Base-by-base conservation (phyloP, 2,888 invertebrate species). In the Nipponacmea schrenckii region DNA sequence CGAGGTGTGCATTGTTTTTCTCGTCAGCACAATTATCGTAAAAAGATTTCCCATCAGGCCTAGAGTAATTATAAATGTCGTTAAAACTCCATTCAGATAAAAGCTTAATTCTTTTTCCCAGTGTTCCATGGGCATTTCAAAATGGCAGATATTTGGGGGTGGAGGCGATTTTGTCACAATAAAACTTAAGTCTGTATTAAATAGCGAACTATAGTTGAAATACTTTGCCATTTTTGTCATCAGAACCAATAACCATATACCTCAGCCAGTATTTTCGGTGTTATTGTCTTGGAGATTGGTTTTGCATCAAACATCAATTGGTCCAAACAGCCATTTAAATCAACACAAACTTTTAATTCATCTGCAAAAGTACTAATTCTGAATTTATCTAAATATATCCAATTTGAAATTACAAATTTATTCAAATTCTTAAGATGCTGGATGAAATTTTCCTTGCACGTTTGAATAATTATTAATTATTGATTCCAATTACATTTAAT, bases 1-100 rank as follows among this genome's bases (percentile, higher is more conserved):
- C 56, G 94, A 93, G 76, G 93, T 92, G 82, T 93, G 90, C 94
- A 94, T 94, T 67, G 93, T 91, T 78, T 92, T 90, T 78, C 91
- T 85, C 1, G 91, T 91, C 69, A 92, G 88, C 62, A 92, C 91
- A 39, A 91, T 89, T 68, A 91, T 90, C 15, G 91, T 91, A 45
- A 91, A 85, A 20, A 87, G 83, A 82, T 94, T 94, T 67, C 94
- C 94, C 70, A 93, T 88, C 72, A 93, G 91, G 74, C 94, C 94
- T 73, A 94, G 90, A 76, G 92, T 90, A n/a, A 86, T 83, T 14
- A 87, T 80, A 31, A 82, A 76, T 17, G 82, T 79, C 0, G 84
- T 84, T 46, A 83, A 70, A 15, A 86, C 79, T 27, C 86, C 86
- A 67, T 85, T 84, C 24, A 87, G 74, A 71, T 79, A 83, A 69